Conservation (phyloP, 1,140 invertebrate species). For the Adoxophyes honmai region DNA sequence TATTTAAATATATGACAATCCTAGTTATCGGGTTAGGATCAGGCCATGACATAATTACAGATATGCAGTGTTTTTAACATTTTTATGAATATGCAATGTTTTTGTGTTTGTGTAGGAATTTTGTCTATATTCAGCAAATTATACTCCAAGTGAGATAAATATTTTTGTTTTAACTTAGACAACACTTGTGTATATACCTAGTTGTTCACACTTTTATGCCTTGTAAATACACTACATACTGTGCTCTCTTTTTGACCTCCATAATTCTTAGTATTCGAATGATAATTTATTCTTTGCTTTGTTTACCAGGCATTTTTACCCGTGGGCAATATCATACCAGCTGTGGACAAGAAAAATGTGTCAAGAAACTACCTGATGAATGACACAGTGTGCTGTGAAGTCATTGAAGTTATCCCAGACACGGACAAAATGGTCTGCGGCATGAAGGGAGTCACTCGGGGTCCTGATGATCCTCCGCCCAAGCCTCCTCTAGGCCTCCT, state of each 20-base stretch:
- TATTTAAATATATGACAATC: too few species aligned
- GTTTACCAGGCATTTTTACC: slow-evolving; percentile 82
- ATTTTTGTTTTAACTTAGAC: too few species aligned
- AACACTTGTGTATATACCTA: too few species aligned
- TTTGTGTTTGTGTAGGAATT: too few species aligned
- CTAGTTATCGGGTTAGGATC: too few species aligned
- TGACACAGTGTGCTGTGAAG: slow-evolving; percentile 92
- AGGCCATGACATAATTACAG: too few species aligned
- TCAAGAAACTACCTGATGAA: slow-evolving; percentile 87
- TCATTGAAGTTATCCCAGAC: slow-evolving; percentile 90
- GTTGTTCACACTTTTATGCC: background rate
- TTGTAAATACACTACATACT: slow-evolving; percentile 7
- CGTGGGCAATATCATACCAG: slow-evolving; percentile 83
- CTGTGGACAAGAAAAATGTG: slow-evolving; percentile 89
- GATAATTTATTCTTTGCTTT: slow-evolving; percentile 24
- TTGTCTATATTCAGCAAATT: too few species aligned
- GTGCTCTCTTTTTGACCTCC: background rate
- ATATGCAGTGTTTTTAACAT: too few species aligned
- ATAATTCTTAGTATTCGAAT: background rate
- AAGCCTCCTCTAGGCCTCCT: slow-evolving; percentile 89
- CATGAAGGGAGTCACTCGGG: slow-evolving; percentile 86
- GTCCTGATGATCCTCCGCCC: slow-evolving; percentile 81
- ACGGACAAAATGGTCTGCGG: slow-evolving; percentile 92
- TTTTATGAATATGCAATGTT: too few species aligned
- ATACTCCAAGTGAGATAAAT: too few species aligned